Evolutionary conservation across 2,113 vertebrate species (phyloP).

Genomic region (Labeo rohita): DNA sequence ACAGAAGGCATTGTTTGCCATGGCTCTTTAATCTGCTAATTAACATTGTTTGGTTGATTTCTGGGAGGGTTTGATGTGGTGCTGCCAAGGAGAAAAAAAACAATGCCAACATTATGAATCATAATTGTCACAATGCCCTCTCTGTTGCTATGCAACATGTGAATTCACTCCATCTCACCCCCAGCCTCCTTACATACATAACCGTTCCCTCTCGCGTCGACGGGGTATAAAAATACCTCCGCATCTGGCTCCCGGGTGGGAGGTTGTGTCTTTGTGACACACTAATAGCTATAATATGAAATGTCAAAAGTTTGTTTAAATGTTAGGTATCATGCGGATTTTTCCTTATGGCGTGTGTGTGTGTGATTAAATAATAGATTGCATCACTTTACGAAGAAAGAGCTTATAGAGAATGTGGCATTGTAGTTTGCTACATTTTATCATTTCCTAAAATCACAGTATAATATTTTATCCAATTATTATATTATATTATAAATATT

Average conservation of each 20-base stretch:
- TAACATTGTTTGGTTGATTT: conserved; percentile 47
- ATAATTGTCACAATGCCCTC: conserved; percentile 48
- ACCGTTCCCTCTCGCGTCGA: not conserved
- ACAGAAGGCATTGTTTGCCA: conserved; percentile 41
- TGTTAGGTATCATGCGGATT: conserved; percentile 35
- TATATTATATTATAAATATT: too few species aligned
- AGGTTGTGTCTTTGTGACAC: conserved; percentile 14
- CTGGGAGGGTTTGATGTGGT: conserved; percentile 33
- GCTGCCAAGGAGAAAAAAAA: conserved; percentile 26
- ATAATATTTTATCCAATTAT: too few species aligned
- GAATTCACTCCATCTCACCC: conserved; percentile 25
- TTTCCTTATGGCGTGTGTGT: not conserved
- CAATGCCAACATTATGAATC: conserved; percentile 52
- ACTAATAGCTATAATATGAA: conserved; percentile 49
- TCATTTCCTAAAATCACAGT: not conserved
- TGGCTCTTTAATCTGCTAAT: conserved; percentile 51
- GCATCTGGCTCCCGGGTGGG: conserved; percentile 20
- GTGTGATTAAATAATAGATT: not conserved
- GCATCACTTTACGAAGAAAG: not conserved
- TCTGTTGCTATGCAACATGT: conserved; percentile 58
- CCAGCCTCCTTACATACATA: not conserved
- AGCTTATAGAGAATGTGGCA: not conserved
- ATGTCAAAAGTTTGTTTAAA: conserved; percentile 51
- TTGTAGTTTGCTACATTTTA: not conserved
- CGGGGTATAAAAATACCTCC: conserved; percentile 41